Evolutionary conservation across 2,888 invertebrate genomes (phyloP), one percentile per base, ranked within the genome.

Genomic region (Elegia similella): DNA sequence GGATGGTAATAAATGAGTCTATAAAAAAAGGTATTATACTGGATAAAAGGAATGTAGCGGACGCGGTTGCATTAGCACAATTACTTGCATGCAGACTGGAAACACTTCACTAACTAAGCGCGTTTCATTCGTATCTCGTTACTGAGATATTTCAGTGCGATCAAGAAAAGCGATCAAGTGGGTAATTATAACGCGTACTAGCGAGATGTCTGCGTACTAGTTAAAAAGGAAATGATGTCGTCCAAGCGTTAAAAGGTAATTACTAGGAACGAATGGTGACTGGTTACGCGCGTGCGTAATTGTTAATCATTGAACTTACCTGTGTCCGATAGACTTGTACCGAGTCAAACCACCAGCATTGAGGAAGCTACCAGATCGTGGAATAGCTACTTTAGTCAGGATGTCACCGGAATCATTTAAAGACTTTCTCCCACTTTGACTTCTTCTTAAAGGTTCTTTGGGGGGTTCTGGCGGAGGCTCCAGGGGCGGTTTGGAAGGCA

Each of bases 311-410:
- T 42, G 23, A 29, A 79, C 87, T 76, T 84, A 94, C 94, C 95
- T 94, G 70, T 93, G 93, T 69, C 93, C 90, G 73, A 93, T 93
- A 30, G 95, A 95, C 85, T 95, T 95, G 79, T 95, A 95, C 70
- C 95, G 93, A 7, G 95, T 95, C 55, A 95, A 88, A 58, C 95
- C 96, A 52, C 95, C 95, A 13, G 96, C 95, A 70, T 96, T 97
- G 46, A 97, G 92, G 77, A 97, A 97, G 80, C 97, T 97, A 50
- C 96, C 95, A 54, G 96, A 95, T 69, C 97, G 93, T 12, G 97
- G 97, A 71, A 97, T 95, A 43, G 96, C 96, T 46, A 97, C 96
- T 82, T 96, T 95, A 0, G 97, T 97, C 70, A 97, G 84, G 69
- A 96, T 95, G 79, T 97, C 97, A 7, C 97, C 97, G 57, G 94